Conservation (phyloP, 2,797 vertebrate species). For the Merluccius polli region DNA sequence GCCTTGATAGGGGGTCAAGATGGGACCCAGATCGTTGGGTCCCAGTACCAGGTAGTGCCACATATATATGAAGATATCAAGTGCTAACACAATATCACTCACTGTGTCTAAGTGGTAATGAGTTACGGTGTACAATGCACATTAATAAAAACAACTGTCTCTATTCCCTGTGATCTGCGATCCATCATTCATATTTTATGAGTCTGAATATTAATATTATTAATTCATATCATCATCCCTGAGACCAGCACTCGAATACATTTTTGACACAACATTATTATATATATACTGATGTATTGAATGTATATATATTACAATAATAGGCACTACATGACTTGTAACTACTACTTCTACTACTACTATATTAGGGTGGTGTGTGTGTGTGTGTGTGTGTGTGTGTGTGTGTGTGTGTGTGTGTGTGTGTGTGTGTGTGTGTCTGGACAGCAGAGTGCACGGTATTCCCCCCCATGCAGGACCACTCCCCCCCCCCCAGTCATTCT, state of each 20-base stretch:
- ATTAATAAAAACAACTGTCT: background rate
- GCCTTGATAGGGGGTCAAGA: too few species aligned
- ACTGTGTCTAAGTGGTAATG: too few species aligned
- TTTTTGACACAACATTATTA: background rate
- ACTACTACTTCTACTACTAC: too few species aligned
- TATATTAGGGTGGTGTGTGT: too few species aligned
- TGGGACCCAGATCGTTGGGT: too few species aligned
- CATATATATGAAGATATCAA: too few species aligned
- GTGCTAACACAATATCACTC: too few species aligned
- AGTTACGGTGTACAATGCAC: background rate
- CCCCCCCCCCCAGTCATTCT: slow-evolving; percentile 40
- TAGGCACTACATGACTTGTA: background rate
- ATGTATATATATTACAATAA: background rate
- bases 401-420: too few species aligned
- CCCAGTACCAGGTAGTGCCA: too few species aligned
- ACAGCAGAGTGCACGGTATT: slow-evolving; percentile 35
- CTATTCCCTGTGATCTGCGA: background rate
- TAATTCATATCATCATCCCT: background rate
- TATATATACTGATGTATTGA: background rate
- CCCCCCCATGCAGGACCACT: slow-evolving; percentile 49
- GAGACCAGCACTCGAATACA: background rate
- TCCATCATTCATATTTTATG: background rate
- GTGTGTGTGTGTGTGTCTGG: slow-evolving; percentile 15
- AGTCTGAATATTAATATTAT: background rate
- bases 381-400: too few species aligned